phyloP scores from a whole-genome alignment of 37 sponge, comb jelly and placozoan genomes.

The Petrosia ficiformis region DNA sequence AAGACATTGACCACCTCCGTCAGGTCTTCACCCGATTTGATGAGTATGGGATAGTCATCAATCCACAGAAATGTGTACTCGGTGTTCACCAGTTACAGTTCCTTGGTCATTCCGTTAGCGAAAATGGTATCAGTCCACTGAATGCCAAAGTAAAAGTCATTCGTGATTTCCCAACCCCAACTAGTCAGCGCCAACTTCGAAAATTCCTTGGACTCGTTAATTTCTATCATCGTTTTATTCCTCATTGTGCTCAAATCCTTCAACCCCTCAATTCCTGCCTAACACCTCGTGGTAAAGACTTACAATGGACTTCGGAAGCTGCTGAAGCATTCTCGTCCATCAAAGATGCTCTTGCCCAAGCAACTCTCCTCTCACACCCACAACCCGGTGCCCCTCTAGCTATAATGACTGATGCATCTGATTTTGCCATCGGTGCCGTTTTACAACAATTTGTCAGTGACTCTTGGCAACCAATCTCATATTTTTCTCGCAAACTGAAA shows the following conservation, averaged over 20 bases:
- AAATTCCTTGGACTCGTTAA: neutral
- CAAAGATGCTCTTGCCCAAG: too few species aligned
- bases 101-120: slow-evolving; percentile 1
- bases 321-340: too few species aligned
- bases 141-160: slow-evolving; percentile 5
- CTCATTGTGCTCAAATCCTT: neutral
- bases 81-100: slow-evolving; percentile 7
- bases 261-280: neutral
- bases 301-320: too few species aligned
- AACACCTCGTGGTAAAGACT: too few species aligned
- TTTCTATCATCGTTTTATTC: neutral
- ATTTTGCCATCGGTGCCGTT: too few species aligned
- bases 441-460: too few species aligned
- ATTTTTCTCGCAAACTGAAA: too few species aligned
- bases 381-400: too few species aligned
- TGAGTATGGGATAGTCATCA: slow-evolving; percentile 7
- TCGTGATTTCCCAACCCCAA: slow-evolving; percentile 1
- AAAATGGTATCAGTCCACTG: slow-evolving; percentile 10
- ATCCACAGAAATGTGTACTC: slow-evolving; percentile 5
- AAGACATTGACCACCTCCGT: slow-evolving; percentile 42
- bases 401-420: too few species aligned
- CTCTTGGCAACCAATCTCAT: too few species aligned
- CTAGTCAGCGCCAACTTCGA: slow-evolving; percentile 1
- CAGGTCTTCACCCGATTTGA: slow-evolving; percentile 29
- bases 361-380: too few species aligned